A percentile compares a stretch with the other conserved stretches of the same genome.
These are phyloP conservation scores for Ictalurus furcatus DNA, from an alignment of 2,113 vertebrate species.

Conservation along the genomic window DNA sequence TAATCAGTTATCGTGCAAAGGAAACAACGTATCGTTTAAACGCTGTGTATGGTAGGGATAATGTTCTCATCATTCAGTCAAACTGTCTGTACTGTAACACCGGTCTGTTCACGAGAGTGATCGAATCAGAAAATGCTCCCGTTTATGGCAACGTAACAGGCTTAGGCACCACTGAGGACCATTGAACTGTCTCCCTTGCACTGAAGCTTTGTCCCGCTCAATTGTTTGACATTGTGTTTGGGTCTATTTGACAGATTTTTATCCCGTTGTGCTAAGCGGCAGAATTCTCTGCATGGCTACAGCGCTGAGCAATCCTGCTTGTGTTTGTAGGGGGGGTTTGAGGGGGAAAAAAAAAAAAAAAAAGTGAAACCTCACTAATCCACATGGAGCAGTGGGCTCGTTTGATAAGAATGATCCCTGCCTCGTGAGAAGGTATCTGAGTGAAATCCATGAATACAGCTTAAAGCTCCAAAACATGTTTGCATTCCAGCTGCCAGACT, in stretches of 20 bases:
- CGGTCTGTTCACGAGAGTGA: background rate
- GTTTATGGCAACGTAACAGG: slow-evolving; percentile 7
- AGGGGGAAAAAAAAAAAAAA: background rate
- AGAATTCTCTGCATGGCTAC: slow-evolving; percentile 23
- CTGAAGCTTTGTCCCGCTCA: slow-evolving; percentile 6
- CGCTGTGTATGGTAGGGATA: background rate
- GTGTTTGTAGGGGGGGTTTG: slow-evolving; percentile 38
- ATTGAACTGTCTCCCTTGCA: slow-evolving; percentile 7
- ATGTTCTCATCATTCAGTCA: background rate
- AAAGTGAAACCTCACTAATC: slow-evolving; percentile 43
- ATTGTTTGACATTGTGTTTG: slow-evolving; percentile 7
- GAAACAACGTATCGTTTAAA: background rate
- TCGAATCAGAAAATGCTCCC: background rate
- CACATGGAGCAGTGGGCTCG: slow-evolving; percentile 38
- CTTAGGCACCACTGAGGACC: background rate
- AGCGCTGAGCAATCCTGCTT: slow-evolving; percentile 6
- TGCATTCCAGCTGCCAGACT: slow-evolving; percentile 51
- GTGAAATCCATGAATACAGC: slow-evolving; percentile 61
- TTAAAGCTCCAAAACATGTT: slow-evolving; percentile 52
- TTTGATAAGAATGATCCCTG: slow-evolving; percentile 59
- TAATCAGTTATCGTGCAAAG: background rate
- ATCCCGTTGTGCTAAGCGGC: slow-evolving; percentile 43
- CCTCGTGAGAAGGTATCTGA: slow-evolving; percentile 52
- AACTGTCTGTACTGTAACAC: background rate
- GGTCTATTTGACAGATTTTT: slow-evolving; percentile 28